A percentile compares a stretch with the other conserved stretches of the same genome.
Evolutionary conservation across 37 sponge, comb jelly and placozoan genomes (phyloP).

Genomic region (Mnemiopsis leidyi): DNA sequence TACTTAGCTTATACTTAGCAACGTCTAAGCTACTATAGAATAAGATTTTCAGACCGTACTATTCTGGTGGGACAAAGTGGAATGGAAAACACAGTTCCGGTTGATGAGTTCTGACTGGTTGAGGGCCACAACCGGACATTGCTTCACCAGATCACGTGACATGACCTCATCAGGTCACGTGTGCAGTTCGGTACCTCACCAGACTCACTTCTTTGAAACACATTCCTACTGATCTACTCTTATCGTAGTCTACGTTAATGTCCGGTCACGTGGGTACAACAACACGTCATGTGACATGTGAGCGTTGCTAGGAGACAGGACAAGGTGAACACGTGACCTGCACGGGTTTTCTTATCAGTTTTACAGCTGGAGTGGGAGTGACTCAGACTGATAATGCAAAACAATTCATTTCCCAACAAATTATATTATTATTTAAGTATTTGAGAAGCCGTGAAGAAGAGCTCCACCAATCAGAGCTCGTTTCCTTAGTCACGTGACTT

Average conservation of each 20-base stretch:
- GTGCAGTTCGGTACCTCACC: no score
- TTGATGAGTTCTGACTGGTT: no score
- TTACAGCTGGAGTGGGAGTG: neutral
- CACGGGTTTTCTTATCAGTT: neutral
- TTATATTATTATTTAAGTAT: conserved; percentile 64
- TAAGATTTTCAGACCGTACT: no score
- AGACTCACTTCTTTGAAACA: neutral
- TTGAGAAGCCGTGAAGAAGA: conserved; percentile 51
- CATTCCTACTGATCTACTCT: neutral
- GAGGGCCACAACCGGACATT: no score
- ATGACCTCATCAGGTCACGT: no score
- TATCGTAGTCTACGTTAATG: conserved; percentile 55
- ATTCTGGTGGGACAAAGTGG: no score
- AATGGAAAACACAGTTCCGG: no score
- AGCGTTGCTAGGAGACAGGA: no score
- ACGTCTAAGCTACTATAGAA: no score
- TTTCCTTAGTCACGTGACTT: neutral
- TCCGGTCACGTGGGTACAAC: neutral
- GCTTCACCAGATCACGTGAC: no score
- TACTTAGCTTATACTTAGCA: no score
- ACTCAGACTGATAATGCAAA: conserved; percentile 37
- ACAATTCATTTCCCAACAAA: conserved; percentile 66
- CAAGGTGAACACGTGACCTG: neutral
- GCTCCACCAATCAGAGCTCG: neutral
- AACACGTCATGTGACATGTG: neutral